Conservation (phyloP, 2,113 vertebrate species). For the Edolisoma coerulescens region DNA sequence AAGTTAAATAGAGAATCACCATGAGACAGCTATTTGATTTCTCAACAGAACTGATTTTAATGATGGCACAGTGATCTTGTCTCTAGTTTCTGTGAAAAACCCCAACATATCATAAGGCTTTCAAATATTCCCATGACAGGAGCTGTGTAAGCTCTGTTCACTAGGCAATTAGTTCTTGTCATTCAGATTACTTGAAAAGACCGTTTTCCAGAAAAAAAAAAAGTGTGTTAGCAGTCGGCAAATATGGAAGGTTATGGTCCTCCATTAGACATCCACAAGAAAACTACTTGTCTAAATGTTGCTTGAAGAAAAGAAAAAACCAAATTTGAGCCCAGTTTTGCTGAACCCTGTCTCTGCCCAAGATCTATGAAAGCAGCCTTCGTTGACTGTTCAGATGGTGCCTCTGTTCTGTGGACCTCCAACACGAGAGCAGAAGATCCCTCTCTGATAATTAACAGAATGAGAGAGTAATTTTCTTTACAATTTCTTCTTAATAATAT, state of each 20-base stretch:
- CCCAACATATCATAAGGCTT: background rate
- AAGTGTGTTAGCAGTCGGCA: background rate
- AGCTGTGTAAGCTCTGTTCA: background rate
- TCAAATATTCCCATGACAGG: background rate
- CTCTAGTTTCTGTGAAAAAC: background rate
- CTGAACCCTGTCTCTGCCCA: background rate
- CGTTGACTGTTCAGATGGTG: background rate
- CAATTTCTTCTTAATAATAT: background rate
- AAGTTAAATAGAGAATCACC: background rate
- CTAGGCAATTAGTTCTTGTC: background rate
- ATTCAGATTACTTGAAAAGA: background rate
- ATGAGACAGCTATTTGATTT: background rate
- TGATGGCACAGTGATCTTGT: background rate
- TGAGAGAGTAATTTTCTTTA: background rate
- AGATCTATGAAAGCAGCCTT: background rate
- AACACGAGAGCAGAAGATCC: background rate
- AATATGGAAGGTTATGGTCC: background rate
- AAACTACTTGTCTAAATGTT: background rate
- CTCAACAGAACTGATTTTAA: background rate
- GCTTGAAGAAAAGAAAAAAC: background rate
- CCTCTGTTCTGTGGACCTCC: background rate
- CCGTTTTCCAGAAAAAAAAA: background rate
- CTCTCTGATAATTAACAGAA: background rate
- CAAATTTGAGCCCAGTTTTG: background rate
- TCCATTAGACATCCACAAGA: background rate